phyloP scores from a whole-genome alignment of 2,113 vertebrate genomes.

The Miniopterus natalensis region DNA sequence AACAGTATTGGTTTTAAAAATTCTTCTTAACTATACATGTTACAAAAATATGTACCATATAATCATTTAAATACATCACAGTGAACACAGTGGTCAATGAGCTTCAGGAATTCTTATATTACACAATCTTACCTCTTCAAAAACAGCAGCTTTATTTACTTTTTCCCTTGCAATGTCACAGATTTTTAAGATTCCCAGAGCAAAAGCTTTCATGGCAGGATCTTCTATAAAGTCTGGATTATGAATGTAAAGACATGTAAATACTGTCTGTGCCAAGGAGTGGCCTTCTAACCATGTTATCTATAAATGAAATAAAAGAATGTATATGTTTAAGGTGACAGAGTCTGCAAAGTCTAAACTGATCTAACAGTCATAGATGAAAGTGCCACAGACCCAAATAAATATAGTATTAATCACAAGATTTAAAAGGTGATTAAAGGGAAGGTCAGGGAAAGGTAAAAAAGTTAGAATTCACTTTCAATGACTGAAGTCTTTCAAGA shows the following conservation, averaged over 20 bases:
- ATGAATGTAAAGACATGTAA: slow-evolving; percentile 99
- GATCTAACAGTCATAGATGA: neutral
- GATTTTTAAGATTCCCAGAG: slow-evolving; percentile 97
- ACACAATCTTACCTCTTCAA: slow-evolving; percentile 94
- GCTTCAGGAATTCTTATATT: slow-evolving; percentile 5
- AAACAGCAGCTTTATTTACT: slow-evolving; percentile 99
- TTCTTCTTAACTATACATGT: neutral
- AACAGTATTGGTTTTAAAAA: neutral
- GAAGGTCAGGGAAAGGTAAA: neutral
- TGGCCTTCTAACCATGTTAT: slow-evolving; percentile 99
- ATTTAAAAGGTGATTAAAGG: slow-evolving; percentile 57
- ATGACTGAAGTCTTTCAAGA: neutral
- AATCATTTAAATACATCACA: neutral
- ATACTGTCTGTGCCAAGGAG: slow-evolving; percentile 98
- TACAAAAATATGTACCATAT: neutral
- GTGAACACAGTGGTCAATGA: neutral
- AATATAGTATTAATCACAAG: neutral
- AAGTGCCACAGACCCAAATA: neutral
- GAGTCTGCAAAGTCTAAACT: slow-evolving; percentile 37
- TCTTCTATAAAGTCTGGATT: slow-evolving; percentile 99
- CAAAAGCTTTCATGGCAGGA: slow-evolving; percentile 98
- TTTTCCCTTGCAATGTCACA: slow-evolving; percentile 99
- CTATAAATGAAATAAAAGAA: slow-evolving; percentile 86
- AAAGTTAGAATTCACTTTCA: slow-evolving; percentile 49
- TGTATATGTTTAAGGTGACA: slow-evolving; percentile 6